These are phyloP conservation scores for Brachyhypopomus occidentalis DNA, from an alignment of 2,113 vertebrate genomes.

Conservation along the genomic window DNA sequence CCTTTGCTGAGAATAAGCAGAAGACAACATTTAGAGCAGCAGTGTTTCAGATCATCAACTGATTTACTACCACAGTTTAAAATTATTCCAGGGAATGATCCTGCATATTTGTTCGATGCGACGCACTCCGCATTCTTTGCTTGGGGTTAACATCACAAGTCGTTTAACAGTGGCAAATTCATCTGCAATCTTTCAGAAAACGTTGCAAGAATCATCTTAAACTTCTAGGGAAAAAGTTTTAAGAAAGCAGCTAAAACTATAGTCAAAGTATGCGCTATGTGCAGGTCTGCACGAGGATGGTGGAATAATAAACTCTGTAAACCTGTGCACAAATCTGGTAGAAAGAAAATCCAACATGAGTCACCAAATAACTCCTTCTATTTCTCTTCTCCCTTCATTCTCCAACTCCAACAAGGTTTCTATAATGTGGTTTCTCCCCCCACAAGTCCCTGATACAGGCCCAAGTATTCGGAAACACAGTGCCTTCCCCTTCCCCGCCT, in stretches of 20 bases:
- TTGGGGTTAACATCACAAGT: not conserved
- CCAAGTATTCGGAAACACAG: constrained; percentile 55
- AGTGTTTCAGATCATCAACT: not conserved
- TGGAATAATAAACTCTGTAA: constrained; percentile 11
- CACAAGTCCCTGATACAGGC: constrained; percentile 51
- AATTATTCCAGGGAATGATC: not conserved
- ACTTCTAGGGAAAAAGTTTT: not conserved
- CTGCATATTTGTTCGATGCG: not conserved
- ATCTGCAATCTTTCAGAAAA: not conserved
- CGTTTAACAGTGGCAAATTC: not conserved
- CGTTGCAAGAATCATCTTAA: not conserved
- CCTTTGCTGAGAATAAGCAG: constrained; percentile 26
- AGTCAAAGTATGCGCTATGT: not conserved
- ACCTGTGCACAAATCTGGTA: constrained; percentile 34
- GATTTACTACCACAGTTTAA: not conserved
- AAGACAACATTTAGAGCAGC: constrained; percentile 21
- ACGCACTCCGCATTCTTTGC: not conserved
- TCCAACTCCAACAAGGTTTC: constrained; percentile 48
- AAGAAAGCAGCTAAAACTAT: not conserved
- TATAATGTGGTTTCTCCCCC: constrained; percentile 57
- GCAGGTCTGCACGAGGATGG: not conserved
- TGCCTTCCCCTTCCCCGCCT: constrained; percentile 36
- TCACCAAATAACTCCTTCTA: constrained; percentile 43
- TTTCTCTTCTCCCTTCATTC: constrained; percentile 45
- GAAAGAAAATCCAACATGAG: constrained; percentile 41